Evolutionary conservation across 2,113 vertebrate species (phyloP), one percentile per base, ranked within the genome.

Genomic region (Natator depressus): DNA sequence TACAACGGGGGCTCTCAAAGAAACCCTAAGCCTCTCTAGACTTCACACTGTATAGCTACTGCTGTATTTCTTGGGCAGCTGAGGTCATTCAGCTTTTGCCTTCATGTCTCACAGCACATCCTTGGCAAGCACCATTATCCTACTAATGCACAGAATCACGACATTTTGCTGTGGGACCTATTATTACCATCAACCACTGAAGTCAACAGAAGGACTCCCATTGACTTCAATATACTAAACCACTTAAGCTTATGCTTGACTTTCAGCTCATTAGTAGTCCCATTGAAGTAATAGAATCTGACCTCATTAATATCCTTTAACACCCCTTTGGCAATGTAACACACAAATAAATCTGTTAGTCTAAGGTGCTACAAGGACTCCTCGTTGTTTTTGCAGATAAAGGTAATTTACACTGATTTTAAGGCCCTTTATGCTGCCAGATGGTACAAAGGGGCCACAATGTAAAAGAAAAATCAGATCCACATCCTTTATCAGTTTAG

Each of bases 41-140:
- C 4, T 31, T 24, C 35, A n/a, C 69, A 72, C 8, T 42, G 20
- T 10, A 72, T 20, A 72, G n/a, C 11, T 25, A 11, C 10, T 35
- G 19, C 8, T 69, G 35, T 38, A 38, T 69, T 59, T 12, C 57
- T n/a, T 65, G 31, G 31, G 16, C 14, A 59, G 57, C 25, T 59
- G 57, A 59, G 57, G 4, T 29, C 65, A 72, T 22, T 65, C 1
- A 10, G 2, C 0, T 0, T 9, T 84, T 91, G 17, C 14, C 5
- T 16, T 80, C 20, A 12, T 2, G 2, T 62, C 46, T 91, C 78
- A 79, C 59, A 84, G 24, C 4, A 55, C 8, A 38, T n/a, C 50
- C 5, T 22, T 0, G 1, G 25, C 27, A 2, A 10, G 88, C 80
- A 82, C 22, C 24, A 4, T 31, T 11, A 79, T 2, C 24, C 38